A percentile compares a stretch with the other conserved stretches of the same genome.
phyloP scores from a whole-genome alignment of 2,888 invertebrate species.

The Melipona beecheii region DNA sequence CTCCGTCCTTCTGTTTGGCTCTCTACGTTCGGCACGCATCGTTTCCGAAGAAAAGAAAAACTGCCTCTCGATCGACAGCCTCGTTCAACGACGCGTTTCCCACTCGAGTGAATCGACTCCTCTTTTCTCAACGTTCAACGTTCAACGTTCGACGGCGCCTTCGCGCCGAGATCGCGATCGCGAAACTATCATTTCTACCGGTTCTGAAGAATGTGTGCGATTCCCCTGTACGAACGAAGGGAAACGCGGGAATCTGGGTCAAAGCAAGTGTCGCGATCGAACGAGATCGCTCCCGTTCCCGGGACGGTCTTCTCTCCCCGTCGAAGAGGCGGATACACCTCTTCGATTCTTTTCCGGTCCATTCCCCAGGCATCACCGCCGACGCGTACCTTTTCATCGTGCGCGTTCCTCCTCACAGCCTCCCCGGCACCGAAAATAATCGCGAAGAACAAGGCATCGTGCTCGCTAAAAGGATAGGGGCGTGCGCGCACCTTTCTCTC shows the following conservation, averaged over 20 bases:
- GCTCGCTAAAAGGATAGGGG: constrained; percentile 75
- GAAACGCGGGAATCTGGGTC: constrained; percentile 29
- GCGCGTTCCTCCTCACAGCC: not conserved
- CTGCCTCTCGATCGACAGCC: constrained; percentile 59
- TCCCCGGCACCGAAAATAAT: constrained; percentile 39
- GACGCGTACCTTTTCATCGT: constrained; percentile 43
- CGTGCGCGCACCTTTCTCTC: constrained; percentile 75
- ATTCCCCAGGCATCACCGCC: constrained; percentile 20
- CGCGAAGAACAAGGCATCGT: constrained; percentile 47
- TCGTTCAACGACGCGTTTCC: constrained; percentile 69
- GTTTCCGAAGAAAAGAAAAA: constrained; percentile 17
- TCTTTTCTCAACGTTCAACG: not conserved
- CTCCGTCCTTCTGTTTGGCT: not conserved
- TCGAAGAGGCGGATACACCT: constrained; percentile 20
- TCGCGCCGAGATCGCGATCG: constrained; percentile 5
- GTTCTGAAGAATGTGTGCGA: not conserved
- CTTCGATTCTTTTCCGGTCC: constrained; percentile 56
- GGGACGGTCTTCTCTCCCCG: not conserved
- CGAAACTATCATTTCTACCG: constrained; percentile 8
- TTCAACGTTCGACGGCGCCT: not conserved
- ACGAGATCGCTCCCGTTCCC: not conserved
- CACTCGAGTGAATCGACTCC: constrained; percentile 38
- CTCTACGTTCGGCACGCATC: constrained; percentile 29
- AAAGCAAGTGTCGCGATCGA: constrained; percentile 14
- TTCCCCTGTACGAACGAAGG: not conserved